Evolutionary conservation across 2,888 invertebrate species (phyloP).

Genomic region (Cacoxenus indagator): DNA sequence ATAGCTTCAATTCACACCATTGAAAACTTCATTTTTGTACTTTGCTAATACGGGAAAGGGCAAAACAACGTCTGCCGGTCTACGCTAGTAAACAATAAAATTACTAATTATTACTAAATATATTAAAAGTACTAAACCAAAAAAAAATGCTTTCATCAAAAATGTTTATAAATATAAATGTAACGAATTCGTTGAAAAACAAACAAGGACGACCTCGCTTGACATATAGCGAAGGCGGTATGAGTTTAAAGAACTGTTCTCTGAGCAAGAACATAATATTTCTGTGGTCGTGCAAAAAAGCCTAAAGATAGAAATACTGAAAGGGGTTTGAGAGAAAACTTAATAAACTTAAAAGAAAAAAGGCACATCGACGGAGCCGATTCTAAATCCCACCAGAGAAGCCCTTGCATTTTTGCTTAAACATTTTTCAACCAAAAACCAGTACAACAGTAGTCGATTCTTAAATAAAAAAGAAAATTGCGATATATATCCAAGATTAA

Average conservation of each 20-base stretch:
- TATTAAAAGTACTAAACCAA: too few species aligned
- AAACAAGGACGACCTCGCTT: not conserved
- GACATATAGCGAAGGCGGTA: not conserved
- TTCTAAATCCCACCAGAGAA: not conserved
- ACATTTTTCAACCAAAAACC: not conserved
- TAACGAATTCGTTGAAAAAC: not conserved
- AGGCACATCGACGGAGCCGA: not conserved
- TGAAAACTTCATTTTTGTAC: too few species aligned
- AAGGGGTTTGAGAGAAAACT: too few species aligned
- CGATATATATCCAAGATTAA: too few species aligned
- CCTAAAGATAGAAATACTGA: too few species aligned
- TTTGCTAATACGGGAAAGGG: too few species aligned
- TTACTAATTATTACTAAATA: too few species aligned
- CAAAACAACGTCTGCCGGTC: too few species aligned
- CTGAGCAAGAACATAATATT: not conserved
- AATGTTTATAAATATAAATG: not conserved
- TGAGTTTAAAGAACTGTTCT: not conserved
- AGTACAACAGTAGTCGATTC: not conserved
- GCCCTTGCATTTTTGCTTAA: not conserved
- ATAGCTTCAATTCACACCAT: too few species aligned
- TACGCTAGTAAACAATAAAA: too few species aligned
- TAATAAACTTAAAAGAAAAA: not conserved
- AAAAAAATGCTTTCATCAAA: not conserved
- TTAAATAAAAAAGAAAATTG: too few species aligned
- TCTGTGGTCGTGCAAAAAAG: too few species aligned